Base-by-base conservation (phyloP, 2,888 invertebrate species). In the Cerastis leucographa region DNA sequence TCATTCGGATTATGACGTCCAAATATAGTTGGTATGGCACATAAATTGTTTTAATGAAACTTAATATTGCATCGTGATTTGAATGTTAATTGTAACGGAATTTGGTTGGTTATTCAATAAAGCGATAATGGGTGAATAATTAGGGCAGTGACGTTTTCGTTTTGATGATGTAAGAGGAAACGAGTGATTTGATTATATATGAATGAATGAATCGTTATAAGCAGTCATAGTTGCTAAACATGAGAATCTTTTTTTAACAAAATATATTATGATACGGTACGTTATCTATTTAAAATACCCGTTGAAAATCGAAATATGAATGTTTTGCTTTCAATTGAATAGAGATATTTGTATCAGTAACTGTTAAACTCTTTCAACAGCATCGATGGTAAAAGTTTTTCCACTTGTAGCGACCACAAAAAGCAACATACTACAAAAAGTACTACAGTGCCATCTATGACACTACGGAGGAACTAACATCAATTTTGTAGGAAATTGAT, bases 11-110 rank as follows among this genome's bases (percentile, higher is more conserved):
- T 84, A 83, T 77, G 82, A 72, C 75, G n/a, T 61, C 80, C 85
- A 84, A 86, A 88, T 81, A 83, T 77, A 88, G 83, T 79, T 74
- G 46, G 70, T 29, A 74, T 75, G 64, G 71, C 35, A 67, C 72
- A 84, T 87, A 77, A 72, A 84, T 84, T 73, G 78, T 78, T 77
- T 59, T 64, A 80, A 80, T 82, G 62, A 78, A 59, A 79, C 78
- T 73, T 69, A 62, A 35, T 77, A 51, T 76, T 29, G 66, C 19
- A 68, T 56, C 77, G 79, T 85, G 85, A 74, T 65, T 65, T 46
- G 75, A 74, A 56, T 82, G 49, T 40, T 68, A 68, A 80, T 74
- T 68, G 40, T 67, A n/a, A 40, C 25, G 46, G 44, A 62, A 73
- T 66, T 42, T 56, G 65, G 66, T 67, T 25, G 29, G 14, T 67